Conservation (phyloP, 2,797 vertebrate species). For the Pogonophryne albipinna region DNA sequence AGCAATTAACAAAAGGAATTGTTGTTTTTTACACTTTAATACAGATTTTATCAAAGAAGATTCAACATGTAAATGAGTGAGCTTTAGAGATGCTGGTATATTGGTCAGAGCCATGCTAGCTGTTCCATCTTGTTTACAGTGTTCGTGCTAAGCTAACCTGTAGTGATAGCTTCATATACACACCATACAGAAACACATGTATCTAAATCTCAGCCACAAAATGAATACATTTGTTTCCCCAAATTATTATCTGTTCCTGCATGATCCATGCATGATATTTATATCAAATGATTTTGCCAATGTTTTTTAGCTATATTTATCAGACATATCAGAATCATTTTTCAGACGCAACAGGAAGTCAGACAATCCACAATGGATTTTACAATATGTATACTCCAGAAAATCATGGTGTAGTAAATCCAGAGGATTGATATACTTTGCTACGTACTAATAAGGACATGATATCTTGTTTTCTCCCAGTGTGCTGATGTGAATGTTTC, state of each 20-base stretch:
- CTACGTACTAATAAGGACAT: neutral
- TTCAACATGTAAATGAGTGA: neutral
- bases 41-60: conserved; percentile 1
- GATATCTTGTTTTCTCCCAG: neutral
- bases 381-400: neutral
- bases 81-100: too few relatives aligned
- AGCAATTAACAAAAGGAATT: neutral
- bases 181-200: neutral
- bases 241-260: neutral
- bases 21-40: neutral
- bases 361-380: neutral
- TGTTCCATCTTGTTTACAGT: neutral
- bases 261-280: neutral
- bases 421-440: neutral
- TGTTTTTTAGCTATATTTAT: neutral
- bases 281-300: neutral
- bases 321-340: neutral
- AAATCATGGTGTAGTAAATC: neutral
- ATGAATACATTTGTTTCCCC: neutral
- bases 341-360: neutral
- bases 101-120: neutral
- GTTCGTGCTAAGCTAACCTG: neutral
- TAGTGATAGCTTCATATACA: neutral
- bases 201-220: neutral
- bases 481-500: neutral